Base-by-base conservation (phyloP, 2,797 vertebrate genomes). In the Zonotrichia albicollis region DNA sequence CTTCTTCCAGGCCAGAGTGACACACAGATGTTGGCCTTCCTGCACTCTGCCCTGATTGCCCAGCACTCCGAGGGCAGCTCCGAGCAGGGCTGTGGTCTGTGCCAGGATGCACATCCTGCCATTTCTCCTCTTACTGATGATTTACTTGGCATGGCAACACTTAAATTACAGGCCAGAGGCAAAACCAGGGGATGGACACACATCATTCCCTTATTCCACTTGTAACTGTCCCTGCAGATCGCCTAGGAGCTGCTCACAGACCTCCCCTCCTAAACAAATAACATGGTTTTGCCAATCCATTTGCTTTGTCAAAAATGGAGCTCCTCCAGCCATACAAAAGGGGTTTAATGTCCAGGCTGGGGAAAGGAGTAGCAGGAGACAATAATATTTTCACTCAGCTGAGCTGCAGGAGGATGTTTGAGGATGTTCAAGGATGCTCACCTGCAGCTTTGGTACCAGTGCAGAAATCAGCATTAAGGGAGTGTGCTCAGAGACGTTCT, bases 241-340 rank as follows among this genome's bases (percentile, higher is more conserved):
- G 26, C 16, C 23, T 25, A 29, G 16, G 78, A 80, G 34, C 17
- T 16, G 9, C 20, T 71, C 6, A 6, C 0, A 3, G 17, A 19
- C 17, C 2, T 9, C 27, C 3, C 16, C n/a, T 72, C 46, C 46
- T 22, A 27, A 72, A 45, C 46, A 61, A 73, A 45, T 7, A 74
- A 12, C 4, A 0, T 3, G 2, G 0, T 34, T 78, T 43, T 75
- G 10, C 38, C 46, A 84, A 15, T 13, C 48, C 8, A 0, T 23
- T 77, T 23, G 6, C 25, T 85, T 71, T 46, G 15, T 18, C 9
- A 4, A 18, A 75, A 75, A 50, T 2, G 16, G 27, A 61, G 25
- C n/a, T 66, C 5, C 53, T 80, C 13, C 88, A 83, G 60, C 51
- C 90, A 42, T 48, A 11, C 55, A 17, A 55, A 38, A 48, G 3